Evolutionary conservation across 2,113 vertebrate species (phyloP), one percentile per base, ranked within the genome.

Genomic region (Cochlearius cochlearius): DNA sequence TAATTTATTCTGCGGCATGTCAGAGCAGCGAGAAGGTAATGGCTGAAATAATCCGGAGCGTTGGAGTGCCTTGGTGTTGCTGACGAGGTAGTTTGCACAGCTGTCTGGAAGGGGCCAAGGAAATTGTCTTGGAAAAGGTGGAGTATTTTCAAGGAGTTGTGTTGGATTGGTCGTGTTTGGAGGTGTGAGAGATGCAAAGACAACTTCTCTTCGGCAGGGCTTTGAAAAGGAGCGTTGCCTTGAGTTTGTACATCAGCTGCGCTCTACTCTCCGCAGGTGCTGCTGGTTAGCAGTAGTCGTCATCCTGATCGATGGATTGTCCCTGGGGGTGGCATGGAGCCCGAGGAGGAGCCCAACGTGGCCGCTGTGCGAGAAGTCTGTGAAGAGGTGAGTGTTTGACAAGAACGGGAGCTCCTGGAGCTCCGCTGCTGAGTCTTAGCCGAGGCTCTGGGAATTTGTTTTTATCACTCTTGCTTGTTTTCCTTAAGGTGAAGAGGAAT

Each of bases 261-360:
- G 56, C 60, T 85, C 58, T 94, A 3, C 62, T 92, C 56, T 41
- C 91, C 2, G 5, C 97, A 99, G 99, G 99, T 99, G 92, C 98
- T 99, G 95, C 98, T 99, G 49, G 99, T 99, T 92, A 99, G 99
- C 98, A 99, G 99, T 58, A 99, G 99, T 98, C 98, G 99, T 86
- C 98, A 99, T 97, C 99, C 99, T 7, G 99, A 99, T 83, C 99
- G 99, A 97, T 99, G 99, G 99, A 99, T 99, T 55, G 99, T 99
- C 85, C 99, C 99, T 11, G 99, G 99, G 72, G 99, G 99, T 34
- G 99, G 99, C 86, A 99, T 99, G 99, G 99, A 99, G 97, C 99
- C 99, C 0, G 99, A 99, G 74, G 99, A 99, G 97, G 99, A 99
- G 97, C 99, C 99, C 11, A 98, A 96, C 27, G 98, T 99, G 94